Percentiles rank a stretch among this genome's conserved stretches.
Evolutionary conservation across 2,888 invertebrate species (phyloP).

Genomic region (Megamerina dolium): DNA sequence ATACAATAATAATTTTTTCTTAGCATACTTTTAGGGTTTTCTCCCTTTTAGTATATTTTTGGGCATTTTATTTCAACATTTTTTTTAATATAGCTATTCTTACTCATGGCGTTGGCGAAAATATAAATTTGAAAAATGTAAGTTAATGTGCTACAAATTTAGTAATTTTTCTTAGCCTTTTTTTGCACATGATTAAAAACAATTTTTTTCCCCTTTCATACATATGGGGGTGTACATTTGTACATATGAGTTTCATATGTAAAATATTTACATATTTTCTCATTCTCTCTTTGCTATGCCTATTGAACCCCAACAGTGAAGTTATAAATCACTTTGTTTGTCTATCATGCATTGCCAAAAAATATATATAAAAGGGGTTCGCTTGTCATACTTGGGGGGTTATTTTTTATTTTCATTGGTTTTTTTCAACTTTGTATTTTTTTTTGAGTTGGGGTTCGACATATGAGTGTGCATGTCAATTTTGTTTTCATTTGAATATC

Average conservation of each 20-base stretch:
- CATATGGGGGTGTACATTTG: not conserved
- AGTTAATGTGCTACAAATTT: slow-evolving; percentile 27
- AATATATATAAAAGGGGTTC: slow-evolving; percentile 15
- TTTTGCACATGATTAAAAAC: slow-evolving; percentile 6
- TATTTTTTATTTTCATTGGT: not conserved
- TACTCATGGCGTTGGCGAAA: too few species aligned
- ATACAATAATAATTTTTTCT: too few species aligned
- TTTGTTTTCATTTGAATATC: slow-evolving; percentile 11
- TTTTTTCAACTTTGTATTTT: not conserved
- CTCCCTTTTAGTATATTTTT: too few species aligned
- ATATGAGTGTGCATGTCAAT: slow-evolving; percentile 12
- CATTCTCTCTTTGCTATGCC: not conserved
- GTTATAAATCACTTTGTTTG: slow-evolving; percentile 15
- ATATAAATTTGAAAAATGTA: slow-evolving; percentile 21
- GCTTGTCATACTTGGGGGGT: not conserved
- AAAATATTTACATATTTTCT: not conserved
- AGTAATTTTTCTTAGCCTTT: slow-evolving; percentile 20
- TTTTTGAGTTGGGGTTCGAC: not conserved
- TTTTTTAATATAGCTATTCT: too few species aligned
- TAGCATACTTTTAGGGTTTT: too few species aligned
- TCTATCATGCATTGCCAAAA: not conserved
- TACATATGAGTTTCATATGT: too few species aligned
- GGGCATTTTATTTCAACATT: too few species aligned
- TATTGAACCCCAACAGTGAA: not conserved
- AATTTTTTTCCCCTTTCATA: not conserved